phyloP scores from a whole-genome alignment of 23 tunicate genomes.

The Styela plicata region DNA sequence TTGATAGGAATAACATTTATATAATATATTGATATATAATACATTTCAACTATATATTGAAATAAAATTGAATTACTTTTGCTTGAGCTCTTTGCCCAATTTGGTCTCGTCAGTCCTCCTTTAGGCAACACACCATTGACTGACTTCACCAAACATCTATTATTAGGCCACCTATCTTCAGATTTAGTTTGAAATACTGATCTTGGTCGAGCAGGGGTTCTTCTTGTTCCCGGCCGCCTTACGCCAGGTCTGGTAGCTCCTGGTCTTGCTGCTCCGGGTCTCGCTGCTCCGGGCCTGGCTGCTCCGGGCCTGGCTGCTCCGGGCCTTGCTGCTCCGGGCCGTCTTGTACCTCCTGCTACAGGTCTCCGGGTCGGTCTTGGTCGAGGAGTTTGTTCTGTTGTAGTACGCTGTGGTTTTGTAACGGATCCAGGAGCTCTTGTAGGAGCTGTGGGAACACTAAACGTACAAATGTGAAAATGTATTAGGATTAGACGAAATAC shows the following conservation, averaged over 20 bases:
- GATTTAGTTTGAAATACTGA: background rate
- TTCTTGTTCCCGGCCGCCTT: background rate
- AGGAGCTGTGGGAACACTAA: background rate
- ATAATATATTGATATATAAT: no score
- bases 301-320: background rate
- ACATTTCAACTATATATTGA: no score
- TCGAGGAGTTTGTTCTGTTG: constrained; percentile 10
- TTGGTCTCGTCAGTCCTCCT: constrained; percentile 45
- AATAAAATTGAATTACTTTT: no score
- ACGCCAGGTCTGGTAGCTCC: background rate
- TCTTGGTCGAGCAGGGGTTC: background rate
- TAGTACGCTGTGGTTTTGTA: background rate
- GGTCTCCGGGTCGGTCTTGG: constrained; percentile 10
- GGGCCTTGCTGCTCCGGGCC: background rate
- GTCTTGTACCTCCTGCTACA: background rate
- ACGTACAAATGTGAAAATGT: no score
- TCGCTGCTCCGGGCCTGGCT: background rate
- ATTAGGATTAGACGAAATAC: no score
- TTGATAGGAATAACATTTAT: no score
- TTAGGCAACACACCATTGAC: constrained; percentile 43
- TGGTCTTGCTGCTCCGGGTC: background rate
- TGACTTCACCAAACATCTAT: constrained; percentile 20
- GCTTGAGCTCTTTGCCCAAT: constrained; percentile 17
- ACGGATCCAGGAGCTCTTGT: background rate
- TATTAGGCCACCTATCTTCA: background rate